A percentile compares a stretch with the other conserved stretches of the same genome.
Evolutionary conservation across 1,140 invertebrate genomes (phyloP).

Genomic region (Stegodyphus dumicola): DNA sequence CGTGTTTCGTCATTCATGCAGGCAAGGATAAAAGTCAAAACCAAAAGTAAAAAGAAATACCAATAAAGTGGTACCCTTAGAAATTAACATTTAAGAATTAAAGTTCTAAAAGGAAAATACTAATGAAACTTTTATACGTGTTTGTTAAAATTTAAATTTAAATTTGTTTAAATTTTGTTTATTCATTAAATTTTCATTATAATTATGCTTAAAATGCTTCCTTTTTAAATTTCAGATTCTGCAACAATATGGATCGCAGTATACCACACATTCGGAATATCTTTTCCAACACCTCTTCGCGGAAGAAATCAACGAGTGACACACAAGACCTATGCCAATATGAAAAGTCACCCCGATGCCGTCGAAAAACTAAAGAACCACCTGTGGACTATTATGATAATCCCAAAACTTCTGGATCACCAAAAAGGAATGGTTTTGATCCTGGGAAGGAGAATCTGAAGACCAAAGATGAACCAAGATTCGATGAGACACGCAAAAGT

Average conservation of each 20-base stretch:
- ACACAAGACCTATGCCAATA: constrained; percentile 51
- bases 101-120: too few species aligned
- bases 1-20: too few species aligned
- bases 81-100: too few species aligned
- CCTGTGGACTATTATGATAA: constrained; percentile 14
- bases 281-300: constrained; percentile 67
- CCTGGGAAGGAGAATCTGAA: constrained; percentile 25
- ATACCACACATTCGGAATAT: constrained; percentile 78
- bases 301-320: constrained; percentile 30
- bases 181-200: too few species aligned
- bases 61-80: too few species aligned
- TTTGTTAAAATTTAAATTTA: too few species aligned
- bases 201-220: background rate
- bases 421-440: constrained; percentile 21
- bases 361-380: constrained; percentile 23
- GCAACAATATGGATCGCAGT: constrained; percentile 72
- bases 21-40: too few species aligned
- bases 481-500: constrained; percentile 1
- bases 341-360: constrained; percentile 47
- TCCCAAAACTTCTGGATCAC: constrained; percentile 13
- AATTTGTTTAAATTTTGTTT: too few species aligned
- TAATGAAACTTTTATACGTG: too few species aligned
- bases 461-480: background rate
- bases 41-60: too few species aligned
- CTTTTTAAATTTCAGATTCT: constrained; percentile 5